Conservation (phyloP, 2,797 vertebrate species). For the Phyllotis vaccarum region DNA sequence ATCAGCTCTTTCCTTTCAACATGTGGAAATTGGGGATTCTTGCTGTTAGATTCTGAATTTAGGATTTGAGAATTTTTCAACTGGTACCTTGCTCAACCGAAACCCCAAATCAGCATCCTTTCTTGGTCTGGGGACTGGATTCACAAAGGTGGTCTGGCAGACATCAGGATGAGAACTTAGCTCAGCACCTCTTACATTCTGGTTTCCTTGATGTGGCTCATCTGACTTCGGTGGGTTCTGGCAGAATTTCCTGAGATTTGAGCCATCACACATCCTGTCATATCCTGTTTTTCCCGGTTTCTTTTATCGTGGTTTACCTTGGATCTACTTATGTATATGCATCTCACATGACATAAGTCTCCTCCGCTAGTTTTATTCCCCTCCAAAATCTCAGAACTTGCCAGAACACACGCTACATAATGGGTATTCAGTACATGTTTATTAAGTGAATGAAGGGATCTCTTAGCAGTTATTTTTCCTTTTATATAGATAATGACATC, state of each 20-base stretch:
- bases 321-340: too few relatives aligned
- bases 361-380: not conserved
- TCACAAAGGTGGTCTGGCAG: not conserved
- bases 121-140: accelerated
- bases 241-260: not conserved
- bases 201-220: not conserved
- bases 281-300: not conserved
- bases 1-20: not conserved
- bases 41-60: not conserved
- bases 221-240: accelerated
- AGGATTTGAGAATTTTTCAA: not conserved
- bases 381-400: not conserved
- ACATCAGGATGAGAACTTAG: not conserved
- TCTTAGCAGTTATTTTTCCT: not conserved
- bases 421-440: not conserved
- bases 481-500: not conserved
- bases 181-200: not conserved
- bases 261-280: not conserved
- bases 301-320: not conserved
- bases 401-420: accelerated
- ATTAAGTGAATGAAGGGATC: not conserved
- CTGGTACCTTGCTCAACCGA: not conserved
- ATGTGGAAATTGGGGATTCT: not conserved
- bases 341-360: not conserved
- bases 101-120: not conserved